Evolutionary conservation across 2,113 vertebrate species (phyloP).

Genomic region (Cochlearius cochlearius): DNA sequence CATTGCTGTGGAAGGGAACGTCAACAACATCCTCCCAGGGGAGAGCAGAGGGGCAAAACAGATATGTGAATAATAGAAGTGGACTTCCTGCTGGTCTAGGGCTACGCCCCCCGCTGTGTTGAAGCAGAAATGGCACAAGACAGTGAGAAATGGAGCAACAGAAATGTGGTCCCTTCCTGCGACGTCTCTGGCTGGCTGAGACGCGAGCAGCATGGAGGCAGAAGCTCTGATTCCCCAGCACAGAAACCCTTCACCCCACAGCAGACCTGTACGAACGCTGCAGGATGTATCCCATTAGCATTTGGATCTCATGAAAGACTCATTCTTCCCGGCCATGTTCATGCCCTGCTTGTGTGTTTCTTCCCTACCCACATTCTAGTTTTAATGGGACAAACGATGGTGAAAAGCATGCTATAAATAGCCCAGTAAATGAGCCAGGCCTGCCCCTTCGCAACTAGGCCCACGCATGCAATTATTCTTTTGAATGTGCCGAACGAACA

Average conservation of each 20-base stretch:
- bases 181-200: neutral
- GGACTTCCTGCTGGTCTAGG: neutral
- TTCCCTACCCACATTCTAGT: neutral
- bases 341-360: conserved; percentile 16
- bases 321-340: conserved; percentile 5
- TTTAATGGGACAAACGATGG: conserved; percentile 25
- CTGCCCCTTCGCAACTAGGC: conserved; percentile 14
- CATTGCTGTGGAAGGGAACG: neutral
- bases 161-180: neutral
- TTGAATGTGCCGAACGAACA: neutral
- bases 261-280: neutral
- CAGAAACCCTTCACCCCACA: neutral
- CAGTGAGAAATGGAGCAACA: neutral
- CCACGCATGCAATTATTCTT: conserved; percentile 53
- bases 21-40: neutral
- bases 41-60: neutral
- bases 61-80: neutral
- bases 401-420: conserved; percentile 56
- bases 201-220: neutral
- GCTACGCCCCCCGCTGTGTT: neutral
- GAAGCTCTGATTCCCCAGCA: neutral
- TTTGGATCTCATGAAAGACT: conserved; percentile 24
- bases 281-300: neutral
- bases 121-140: neutral
- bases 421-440: conserved; percentile 34